Evolutionary conservation across 2,888 invertebrate genomes (phyloP), one percentile per base, ranked within the genome.

Genomic region (Lumbricus terrestris): DNA sequence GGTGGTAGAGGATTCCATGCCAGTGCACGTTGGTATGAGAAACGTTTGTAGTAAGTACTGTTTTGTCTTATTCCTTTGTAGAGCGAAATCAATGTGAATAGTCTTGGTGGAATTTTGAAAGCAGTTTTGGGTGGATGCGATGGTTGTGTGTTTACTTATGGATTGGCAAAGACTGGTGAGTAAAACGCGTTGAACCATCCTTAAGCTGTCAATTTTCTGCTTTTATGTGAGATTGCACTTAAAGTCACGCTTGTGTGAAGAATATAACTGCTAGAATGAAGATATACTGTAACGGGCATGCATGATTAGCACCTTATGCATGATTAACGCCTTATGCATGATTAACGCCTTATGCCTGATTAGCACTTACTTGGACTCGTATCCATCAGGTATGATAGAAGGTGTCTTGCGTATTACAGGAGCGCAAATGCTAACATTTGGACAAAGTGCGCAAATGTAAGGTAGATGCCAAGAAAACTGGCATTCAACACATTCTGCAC

Each of bases 81-180:
- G 85, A 20, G 8, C 34, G 35, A 85, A 23, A 37, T 85, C 85
- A 85, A 37, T 35, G 85, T 37, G 23, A 85, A 85, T 34, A 85
- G 85, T 33, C 85, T 85, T 85, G 34, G 85, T 85, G 85, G 85
- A 37, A 37, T 85, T 37, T 37, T 85, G 37, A 34, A 85, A 8
- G 35, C 85, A 35, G 85, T 85, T 85, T 85, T 37, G 20, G 37
- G 35, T 37, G 85, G 85, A 85, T 37, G 18, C 35, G 85, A 85
- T 35, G 85, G 85, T 8, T 85, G 85, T 85, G 85, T 85, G 34
- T 37, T 85, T 35, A n/a, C 85, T 35, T 85, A 29, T 85, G 85
- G 85, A 85, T 23, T 85, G 85, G 34, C 85, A 85, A 85, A 85
- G 37, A 85, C 85, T 85, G 85, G 85, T 85, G n/a, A 16, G 85